Evolutionary conservation across 2,888 invertebrate genomes (phyloP), one percentile per base, ranked within the genome.

Genomic region (Tipula helvola): DNA sequence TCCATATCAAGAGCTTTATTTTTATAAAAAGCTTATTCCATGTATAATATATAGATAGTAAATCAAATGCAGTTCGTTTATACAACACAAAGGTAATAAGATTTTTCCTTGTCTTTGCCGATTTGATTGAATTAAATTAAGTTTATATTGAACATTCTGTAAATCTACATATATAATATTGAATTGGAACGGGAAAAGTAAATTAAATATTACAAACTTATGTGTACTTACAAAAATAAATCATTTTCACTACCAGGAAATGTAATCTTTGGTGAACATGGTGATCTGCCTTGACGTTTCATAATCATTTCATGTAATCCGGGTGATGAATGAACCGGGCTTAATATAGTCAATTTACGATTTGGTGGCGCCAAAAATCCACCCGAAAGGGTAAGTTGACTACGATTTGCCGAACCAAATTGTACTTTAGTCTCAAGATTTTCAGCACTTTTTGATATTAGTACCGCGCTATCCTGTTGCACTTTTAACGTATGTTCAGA

Each of bases 281-380:
- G 91, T 36, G 91, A 91, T 18, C 91, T 89, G 3, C 91, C 91
- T 16, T 90, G 89, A 36, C 91, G 89, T 87, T 90, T 91, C 4
- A 91, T 88, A 89, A 91, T 89, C 85, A 87, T 44, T 83, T 91
- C 91, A 87, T 91, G 91, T 10, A 95, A 92, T 89, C 96, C 96
- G 0, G 93, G 93, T 88, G 93, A 93, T 4, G 93, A 92, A 87
- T 95, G 95, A 89, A 95, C 93, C 0, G 96, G 97, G 88, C 96
- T 96, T 87, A 97, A 92, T 87, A 97, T 97, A 71, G 96, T 96
- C 86, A 97, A 93, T 88, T 93, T 93, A 13, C 95, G 91, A 89
- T 90, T 91, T 5, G 91, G 91, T 28, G 91, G 91, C 0, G 91
- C 91, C 87, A 91, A 88, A 2, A 91, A 88, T 5, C 91, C 91